A percentile compares a stretch with the other conserved stretches of the same genome.
Evolutionary conservation across 1,140 invertebrate genomes (phyloP).

Genomic region (Orchesella cincta): DNA sequence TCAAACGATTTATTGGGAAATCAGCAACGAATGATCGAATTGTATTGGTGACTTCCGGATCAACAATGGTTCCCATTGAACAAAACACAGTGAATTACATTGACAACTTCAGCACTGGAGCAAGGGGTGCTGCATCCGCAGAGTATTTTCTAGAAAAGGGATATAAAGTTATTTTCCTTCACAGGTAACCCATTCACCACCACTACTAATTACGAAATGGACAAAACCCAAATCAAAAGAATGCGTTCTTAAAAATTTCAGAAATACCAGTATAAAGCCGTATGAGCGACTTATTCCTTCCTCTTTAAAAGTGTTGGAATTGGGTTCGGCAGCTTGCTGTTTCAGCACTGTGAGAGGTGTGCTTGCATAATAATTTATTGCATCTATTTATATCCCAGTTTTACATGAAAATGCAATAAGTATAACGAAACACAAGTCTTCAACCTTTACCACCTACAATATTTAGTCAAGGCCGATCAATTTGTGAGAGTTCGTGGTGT

Average conservation of each 20-base stretch:
- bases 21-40: no score
- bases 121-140: conserved; percentile 86
- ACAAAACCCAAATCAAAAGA: no score
- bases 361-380: no score
- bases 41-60: conserved; percentile 45
- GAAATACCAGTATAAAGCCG: conserved; percentile 44
- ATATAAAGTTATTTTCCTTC: conserved; percentile 67
- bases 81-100: conserved; percentile 96
- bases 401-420: no score
- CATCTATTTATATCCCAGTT: no score
- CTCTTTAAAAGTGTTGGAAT: conserved; percentile 39
- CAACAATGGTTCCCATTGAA: conserved; percentile 83
- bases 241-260: conserved; percentile 13
- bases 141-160: conserved; percentile 87
- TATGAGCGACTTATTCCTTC: conserved; percentile 53
- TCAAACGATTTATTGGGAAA: no score
- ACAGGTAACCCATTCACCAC: conserved; percentile 54
- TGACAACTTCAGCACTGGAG: conserved; percentile 97
- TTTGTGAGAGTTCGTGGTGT: background rate
- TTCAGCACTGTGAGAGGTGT: no score
- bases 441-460: no score
- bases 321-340: no score
- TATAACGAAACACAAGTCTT: no score
- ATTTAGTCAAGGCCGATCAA: conserved; percentile 33
- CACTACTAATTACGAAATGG: no score